A percentile compares a stretch with the other conserved stretches of the same genome.
Evolutionary conservation across 2,797 vertebrate genomes (phyloP).

Genomic region (Hybognathus amarus): DNA sequence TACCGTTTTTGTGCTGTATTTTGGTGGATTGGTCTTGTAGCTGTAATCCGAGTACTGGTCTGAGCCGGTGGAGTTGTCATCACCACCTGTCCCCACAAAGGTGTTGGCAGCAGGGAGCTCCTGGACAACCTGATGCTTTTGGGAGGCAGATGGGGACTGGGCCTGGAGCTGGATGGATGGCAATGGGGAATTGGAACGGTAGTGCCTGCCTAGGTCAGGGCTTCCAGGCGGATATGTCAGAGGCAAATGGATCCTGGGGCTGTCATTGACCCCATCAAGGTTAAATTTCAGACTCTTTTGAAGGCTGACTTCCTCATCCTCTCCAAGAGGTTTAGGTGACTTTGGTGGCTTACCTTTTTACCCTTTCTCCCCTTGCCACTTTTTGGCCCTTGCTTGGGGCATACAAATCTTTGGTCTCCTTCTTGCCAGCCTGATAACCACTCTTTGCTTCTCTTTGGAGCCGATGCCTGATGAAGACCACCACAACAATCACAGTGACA

Average conservation of each 20-base stretch:
- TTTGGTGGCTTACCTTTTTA: constrained; percentile 92
- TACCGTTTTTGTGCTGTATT: constrained; percentile 99
- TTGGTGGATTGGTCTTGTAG: constrained; percentile 96
- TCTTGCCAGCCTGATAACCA: constrained; percentile 97
- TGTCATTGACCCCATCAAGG: constrained; percentile 93
- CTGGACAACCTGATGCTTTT: constrained; percentile 99
- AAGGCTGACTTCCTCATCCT: constrained; percentile 87
- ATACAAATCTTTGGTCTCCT: constrained; percentile 98
- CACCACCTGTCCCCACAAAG: constrained; percentile 95
- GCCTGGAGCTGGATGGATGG: constrained; percentile 98
- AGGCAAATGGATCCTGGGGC: constrained; percentile 96
- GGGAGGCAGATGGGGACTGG: constrained; percentile 96
- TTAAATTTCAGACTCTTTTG: constrained; percentile 98
- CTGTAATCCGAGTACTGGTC: constrained; percentile 99
- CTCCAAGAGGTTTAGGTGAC: constrained; percentile 90
- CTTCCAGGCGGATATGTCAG: constrained; percentile 97
- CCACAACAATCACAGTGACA: constrained; percentile 90
- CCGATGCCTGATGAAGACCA: constrained; percentile 92
- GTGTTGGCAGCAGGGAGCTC: constrained; percentile 98
- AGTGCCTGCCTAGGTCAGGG: constrained; percentile 96
- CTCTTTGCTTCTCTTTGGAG: constrained; percentile 96
- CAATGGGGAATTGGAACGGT: constrained; percentile 97
- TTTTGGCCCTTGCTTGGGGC: constrained; percentile 92
- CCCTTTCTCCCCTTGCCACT: constrained; percentile 90
- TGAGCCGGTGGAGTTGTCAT: constrained; percentile 97